phyloP scores from a whole-genome alignment of 2,888 invertebrate genomes.

The Xestoiulus laeticollis region DNA sequence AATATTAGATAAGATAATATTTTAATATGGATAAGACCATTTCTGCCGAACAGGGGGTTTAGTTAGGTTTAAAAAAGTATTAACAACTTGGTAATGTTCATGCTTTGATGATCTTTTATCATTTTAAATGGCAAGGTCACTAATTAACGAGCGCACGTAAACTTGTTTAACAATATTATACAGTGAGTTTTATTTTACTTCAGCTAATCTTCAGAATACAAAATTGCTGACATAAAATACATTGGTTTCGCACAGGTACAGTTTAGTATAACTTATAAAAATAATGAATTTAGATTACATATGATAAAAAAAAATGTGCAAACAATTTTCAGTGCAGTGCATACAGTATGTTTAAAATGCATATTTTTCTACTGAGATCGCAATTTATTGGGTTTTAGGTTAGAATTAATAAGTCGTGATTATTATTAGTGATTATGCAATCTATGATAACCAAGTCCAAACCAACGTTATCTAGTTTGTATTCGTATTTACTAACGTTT shows the following conservation, averaged over 20 bases:
- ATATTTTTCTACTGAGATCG: neutral
- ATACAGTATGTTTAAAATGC: neutral
- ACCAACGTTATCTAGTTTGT: too few species aligned
- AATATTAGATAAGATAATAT: constrained; percentile 27
- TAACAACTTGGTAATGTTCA: neutral
- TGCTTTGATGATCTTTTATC: neutral
- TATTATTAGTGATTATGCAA: too few species aligned
- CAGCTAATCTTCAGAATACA: constrained; percentile 1
- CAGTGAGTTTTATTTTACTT: constrained; percentile 27
- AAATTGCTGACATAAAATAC: constrained; percentile 4
- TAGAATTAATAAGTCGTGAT: neutral
- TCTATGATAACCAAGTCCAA: too few species aligned
- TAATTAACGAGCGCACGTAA: neutral
- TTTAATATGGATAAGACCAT: neutral
- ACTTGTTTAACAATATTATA: neutral
- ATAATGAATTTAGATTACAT: constrained; percentile 14
- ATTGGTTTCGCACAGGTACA: neutral
- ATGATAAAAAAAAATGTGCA: neutral
- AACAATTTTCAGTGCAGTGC: neutral
- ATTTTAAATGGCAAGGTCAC: neutral
- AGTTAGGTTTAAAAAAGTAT: neutral
- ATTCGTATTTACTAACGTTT: too few species aligned
- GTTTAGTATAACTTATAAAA: constrained; percentile 27
- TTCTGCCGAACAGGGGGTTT: neutral
- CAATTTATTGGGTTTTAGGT: neutral